Percentiles rank a stretch among this genome's conserved stretches.
Conservation (phyloP, 2,797 vertebrate species). For the Molossus alvarezi region DNA sequence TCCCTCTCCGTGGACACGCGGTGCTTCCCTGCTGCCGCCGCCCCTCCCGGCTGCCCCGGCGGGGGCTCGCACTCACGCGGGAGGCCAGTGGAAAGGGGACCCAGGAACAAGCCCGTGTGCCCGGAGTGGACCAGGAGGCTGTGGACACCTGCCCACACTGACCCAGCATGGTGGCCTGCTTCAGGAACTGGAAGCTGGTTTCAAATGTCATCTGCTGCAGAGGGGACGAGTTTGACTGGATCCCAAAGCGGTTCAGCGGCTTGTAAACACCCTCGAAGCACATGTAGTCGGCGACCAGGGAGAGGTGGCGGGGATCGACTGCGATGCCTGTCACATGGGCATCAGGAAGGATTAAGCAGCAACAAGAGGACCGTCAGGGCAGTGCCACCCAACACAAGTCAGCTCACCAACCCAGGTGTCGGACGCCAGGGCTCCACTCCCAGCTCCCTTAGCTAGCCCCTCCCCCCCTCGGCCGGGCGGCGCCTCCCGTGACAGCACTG, state of each 20-base stretch:
- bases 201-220: conserved; percentile 99
- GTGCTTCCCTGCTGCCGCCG: neutral
- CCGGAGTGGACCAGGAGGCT: neutral
- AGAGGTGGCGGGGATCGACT: conserved; percentile 97
- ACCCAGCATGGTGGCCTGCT: conserved; percentile 98
- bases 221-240: conserved; percentile 96
- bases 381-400: neutral
- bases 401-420: rapidly evolving
- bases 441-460: neutral
- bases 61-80: rapidly evolving
- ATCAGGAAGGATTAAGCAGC: neutral
- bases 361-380: neutral
- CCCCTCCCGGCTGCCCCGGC: neutral
- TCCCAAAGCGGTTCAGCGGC: conserved; percentile 95
- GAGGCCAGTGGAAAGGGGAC: neutral
- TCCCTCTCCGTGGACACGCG: neutral
- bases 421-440: neutral
- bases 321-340: conserved; percentile 92
- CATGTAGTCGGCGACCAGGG: conserved; percentile 99
- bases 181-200: conserved; percentile 98
- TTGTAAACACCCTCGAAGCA: conserved; percentile 98
- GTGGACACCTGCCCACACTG: conserved; percentile 47
- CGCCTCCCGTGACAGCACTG: too few species aligned
- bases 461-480: neutral
- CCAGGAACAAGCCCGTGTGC: rapidly evolving